Percentiles rank a stretch among this genome's conserved stretches.
These are phyloP conservation scores for Drosophila kanekoi DNA, from an alignment of 2,888 invertebrate genomes.

Conservation along the genomic window DNA sequence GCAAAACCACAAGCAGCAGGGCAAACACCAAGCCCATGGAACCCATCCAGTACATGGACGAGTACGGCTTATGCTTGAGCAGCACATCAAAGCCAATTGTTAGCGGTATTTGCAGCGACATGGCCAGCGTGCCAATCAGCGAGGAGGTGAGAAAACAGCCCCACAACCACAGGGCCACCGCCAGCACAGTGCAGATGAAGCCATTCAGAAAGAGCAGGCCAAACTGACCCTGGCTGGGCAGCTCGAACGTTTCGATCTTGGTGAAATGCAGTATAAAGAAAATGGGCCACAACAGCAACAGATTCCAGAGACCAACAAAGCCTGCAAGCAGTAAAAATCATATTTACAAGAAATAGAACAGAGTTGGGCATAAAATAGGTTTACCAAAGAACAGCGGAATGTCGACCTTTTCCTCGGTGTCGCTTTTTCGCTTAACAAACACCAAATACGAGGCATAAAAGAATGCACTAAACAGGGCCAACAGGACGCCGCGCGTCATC, in stretches of 20 bases:
- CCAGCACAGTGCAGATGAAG: conserved; percentile 94
- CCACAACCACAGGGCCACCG: conserved; percentile 97
- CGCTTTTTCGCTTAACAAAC: conserved; percentile 93
- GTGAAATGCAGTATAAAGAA: conserved; percentile 94
- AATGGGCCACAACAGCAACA: conserved; percentile 94
- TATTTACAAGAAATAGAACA: background rate
- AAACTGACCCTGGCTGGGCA: conserved; percentile 94
- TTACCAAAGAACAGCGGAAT: conserved; percentile 97
- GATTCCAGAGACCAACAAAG: conserved; percentile 96
- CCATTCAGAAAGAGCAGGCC: conserved; percentile 93
- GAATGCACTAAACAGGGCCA: conserved; percentile 94
- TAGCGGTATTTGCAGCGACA: conserved; percentile 95
- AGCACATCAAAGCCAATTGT: conserved; percentile 94
- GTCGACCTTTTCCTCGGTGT: conserved; percentile 97
- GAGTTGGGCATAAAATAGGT: conserved; percentile 41
- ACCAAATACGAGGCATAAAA: conserved; percentile 96
- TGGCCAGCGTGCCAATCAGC: conserved; percentile 93
- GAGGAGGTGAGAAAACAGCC: conserved; percentile 97
- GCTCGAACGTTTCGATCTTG: conserved; percentile 92
- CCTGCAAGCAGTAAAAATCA: conserved; percentile 86
- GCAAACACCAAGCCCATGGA: conserved; percentile 90
- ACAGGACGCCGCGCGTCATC: conserved; percentile 91
- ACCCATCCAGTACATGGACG: conserved; percentile 91
- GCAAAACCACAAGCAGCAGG: conserved; percentile 87
- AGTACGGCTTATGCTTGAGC: conserved; percentile 89